Conservation (phyloP, 2,113 vertebrate species). For the Scalopus aquaticus region DNA sequence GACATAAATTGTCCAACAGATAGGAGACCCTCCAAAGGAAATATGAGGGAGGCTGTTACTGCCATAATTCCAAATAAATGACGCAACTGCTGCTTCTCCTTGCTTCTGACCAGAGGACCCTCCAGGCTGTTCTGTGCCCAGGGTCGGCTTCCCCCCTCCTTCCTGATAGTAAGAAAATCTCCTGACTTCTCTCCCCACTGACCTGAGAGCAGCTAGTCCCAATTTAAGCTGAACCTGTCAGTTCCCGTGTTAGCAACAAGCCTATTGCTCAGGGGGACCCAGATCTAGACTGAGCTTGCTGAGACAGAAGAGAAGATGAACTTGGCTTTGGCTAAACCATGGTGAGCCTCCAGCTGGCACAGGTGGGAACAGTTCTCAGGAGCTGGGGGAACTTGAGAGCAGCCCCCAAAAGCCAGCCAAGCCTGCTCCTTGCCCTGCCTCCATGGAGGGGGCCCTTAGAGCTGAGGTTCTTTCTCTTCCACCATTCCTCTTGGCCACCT, state of each 20-base stretch:
- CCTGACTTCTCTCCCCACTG: not conserved
- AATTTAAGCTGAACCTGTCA: not conserved
- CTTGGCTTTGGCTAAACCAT: not conserved
- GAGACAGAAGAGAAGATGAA: not conserved
- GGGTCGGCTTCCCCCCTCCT: not conserved
- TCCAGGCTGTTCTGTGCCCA: not conserved
- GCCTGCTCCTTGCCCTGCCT: not conserved
- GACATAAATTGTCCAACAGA: slow-evolving; percentile 31
- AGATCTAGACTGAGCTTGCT: not conserved
- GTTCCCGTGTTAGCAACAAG: not conserved
- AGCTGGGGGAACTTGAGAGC: not conserved
- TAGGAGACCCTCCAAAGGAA: slow-evolving; percentile 61
- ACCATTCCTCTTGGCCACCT: not conserved
- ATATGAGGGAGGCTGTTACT: slow-evolving; percentile 13
- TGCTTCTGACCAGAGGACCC: not conserved
- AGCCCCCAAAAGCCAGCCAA: not conserved
- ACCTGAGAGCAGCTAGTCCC: not conserved
- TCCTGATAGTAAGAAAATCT: not conserved
- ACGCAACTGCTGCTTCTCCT: slow-evolving; percentile 22
- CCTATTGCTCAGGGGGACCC: not conserved
- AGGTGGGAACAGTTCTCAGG: not conserved
- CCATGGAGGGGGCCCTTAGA: too few species aligned
- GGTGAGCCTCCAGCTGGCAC: not conserved
- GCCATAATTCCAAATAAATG: slow-evolving; percentile 24
- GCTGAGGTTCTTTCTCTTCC: not conserved